Percentiles rank a stretch among this genome's conserved stretches.
Conservation (phyloP, 2,113 vertebrate genomes). For the Strix aluco region DNA sequence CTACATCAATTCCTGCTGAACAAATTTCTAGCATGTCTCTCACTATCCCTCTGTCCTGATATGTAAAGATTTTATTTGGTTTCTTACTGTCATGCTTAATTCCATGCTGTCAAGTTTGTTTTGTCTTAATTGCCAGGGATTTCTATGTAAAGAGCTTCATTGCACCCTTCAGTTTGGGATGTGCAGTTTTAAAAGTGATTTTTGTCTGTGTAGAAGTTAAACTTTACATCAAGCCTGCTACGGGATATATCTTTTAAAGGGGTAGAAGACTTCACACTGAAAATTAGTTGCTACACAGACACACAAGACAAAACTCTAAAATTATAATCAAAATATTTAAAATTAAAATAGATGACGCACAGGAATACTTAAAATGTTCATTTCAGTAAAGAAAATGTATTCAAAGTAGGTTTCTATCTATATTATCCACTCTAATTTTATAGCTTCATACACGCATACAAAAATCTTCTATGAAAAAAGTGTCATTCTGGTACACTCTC, state of each 20-base stretch:
- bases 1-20: not conserved
- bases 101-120: not conserved
- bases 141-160: not conserved
- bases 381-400: not conserved
- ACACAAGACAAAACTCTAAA: not conserved
- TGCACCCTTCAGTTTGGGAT: not conserved
- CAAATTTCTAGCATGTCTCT: not conserved
- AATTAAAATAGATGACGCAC: not conserved
- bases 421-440: not conserved
- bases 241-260: not conserved
- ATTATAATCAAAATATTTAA: not conserved
- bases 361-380: not conserved
- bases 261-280: not conserved
- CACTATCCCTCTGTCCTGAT: not conserved
- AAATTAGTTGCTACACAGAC: not conserved
- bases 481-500: not conserved
- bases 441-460: not conserved
- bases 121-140: not conserved
- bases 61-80: not conserved
- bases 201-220: not conserved
- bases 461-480: not conserved
- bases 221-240: not conserved
- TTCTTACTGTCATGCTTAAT: conserved; percentile 15
- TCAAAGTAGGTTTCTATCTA: not conserved
- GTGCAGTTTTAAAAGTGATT: not conserved